Evolutionary conservation across 2,888 invertebrate genomes (phyloP).

Genomic region (Cetonia aurata): DNA sequence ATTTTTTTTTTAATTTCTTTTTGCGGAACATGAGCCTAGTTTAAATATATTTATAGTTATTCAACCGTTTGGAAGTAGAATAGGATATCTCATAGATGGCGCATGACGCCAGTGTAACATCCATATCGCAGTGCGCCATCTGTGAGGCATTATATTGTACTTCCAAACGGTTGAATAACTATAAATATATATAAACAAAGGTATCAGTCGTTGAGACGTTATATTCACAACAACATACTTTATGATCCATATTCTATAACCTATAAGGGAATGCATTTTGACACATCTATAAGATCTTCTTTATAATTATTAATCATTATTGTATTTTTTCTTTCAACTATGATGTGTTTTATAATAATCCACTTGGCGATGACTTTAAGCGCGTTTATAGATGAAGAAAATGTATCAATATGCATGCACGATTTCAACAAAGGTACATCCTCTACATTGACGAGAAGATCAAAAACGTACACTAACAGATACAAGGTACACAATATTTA

Average conservation of each 20-base stretch:
- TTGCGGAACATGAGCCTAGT: no score
- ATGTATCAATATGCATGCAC: slow-evolving; percentile 25
- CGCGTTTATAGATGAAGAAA: slow-evolving; percentile 9
- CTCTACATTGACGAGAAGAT: slow-evolving; percentile 9
- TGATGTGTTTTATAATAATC: no score
- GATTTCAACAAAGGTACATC: slow-evolving; percentile 13
- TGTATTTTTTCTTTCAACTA: neutral
- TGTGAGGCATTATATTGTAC: no score
- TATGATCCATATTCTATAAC: slow-evolving; percentile 14
- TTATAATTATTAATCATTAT: slow-evolving; percentile 18
- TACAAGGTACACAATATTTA: neutral
- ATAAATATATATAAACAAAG: no score
- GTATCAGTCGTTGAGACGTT: no score
- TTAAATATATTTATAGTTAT: no score
- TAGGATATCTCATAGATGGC: no score
- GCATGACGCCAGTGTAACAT: no score
- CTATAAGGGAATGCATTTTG: slow-evolving; percentile 34
- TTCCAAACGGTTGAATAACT: no score
- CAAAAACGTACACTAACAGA: neutral
- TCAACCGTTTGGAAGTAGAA: no score
- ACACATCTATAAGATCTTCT: slow-evolving; percentile 14
- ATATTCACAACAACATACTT: slow-evolving; percentile 5
- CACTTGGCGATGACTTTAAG: slow-evolving; percentile 18
- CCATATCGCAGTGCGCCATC: no score
- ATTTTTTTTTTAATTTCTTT: no score